These are phyloP conservation scores for Platorchestia sp. DNA, from an alignment of 1,140 invertebrate genomes.

Conservation along the genomic window DNA sequence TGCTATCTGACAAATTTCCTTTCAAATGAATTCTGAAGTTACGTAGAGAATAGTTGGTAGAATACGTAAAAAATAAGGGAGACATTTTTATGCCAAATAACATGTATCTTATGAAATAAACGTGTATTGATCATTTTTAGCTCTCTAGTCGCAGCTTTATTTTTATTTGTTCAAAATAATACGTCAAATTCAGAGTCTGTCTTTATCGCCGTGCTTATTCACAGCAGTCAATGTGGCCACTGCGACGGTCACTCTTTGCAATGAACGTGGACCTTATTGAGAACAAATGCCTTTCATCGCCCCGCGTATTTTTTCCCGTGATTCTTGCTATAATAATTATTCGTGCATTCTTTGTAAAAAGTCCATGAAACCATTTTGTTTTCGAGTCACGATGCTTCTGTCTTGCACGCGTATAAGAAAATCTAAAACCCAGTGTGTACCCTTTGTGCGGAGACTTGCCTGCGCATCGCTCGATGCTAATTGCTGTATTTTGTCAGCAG, in stretches of 20 bases:
- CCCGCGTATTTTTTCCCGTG: neutral
- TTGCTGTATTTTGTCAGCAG: neutral
- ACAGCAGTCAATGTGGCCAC: neutral
- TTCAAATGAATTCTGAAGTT: no score
- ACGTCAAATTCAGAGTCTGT: neutral
- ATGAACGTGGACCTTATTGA: neutral
- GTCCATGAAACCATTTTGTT: neutral
- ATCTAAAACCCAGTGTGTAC: neutral
- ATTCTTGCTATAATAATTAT: neutral
- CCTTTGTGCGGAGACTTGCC: neutral
- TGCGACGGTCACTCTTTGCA: neutral
- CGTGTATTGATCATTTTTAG: no score
- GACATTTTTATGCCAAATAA: no score
- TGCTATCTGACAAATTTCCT: no score
- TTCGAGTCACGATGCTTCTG: neutral
- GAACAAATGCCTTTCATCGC: neutral
- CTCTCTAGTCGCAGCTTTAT: no score
- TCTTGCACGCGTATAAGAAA: neutral
- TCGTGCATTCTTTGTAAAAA: neutral
- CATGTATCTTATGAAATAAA: no score
- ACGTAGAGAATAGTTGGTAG: no score
- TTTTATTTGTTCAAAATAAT: neutral
- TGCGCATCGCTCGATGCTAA: neutral
- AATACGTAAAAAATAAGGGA: no score
- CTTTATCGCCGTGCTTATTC: neutral